A percentile compares a stretch with the other conserved stretches of the same genome.
phyloP scores from a whole-genome alignment of 2,113 vertebrate species.

The Xiphophorus maculatus region DNA sequence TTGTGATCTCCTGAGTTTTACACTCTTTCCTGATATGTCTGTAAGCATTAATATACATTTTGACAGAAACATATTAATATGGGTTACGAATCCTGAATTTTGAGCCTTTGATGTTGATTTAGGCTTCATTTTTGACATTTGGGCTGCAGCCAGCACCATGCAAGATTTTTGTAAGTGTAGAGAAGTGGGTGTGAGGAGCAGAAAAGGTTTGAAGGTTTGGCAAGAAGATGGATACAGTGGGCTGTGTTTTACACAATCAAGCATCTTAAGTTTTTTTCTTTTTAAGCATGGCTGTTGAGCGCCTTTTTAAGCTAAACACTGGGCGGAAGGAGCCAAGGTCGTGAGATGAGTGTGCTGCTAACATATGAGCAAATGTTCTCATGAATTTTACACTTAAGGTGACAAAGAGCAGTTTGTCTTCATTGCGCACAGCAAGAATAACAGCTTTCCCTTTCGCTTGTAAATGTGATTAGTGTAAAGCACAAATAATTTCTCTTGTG shows the following conservation, averaged over 20 bases:
- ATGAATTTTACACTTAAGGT: background rate
- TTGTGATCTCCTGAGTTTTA: constrained; percentile 1
- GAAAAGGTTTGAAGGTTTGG: constrained; percentile 42
- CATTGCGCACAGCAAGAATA: background rate
- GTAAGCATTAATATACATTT: constrained; percentile 19
- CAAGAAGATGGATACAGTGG: constrained; percentile 16
- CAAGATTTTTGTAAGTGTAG: constrained; percentile 36
- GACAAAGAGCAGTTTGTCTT: constrained; percentile 20
- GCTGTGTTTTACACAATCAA: constrained; percentile 38
- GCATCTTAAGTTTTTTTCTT: constrained; percentile 18
- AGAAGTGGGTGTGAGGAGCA: constrained; percentile 49
- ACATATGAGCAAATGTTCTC: constrained; percentile 9
- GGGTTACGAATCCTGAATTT: constrained; percentile 8
- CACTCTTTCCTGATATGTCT: constrained; percentile 15
- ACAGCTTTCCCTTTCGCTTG: constrained; percentile 1
- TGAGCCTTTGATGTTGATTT: constrained; percentile 27
- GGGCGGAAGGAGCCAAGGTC: constrained; percentile 1
- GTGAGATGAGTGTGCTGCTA: background rate
- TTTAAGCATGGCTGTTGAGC: constrained; percentile 7
- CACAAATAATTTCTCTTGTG: constrained; percentile 17
- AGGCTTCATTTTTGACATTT: constrained; percentile 32
- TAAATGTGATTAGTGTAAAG: constrained; percentile 32
- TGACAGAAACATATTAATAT: constrained; percentile 35
- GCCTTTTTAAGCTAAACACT: constrained; percentile 1
- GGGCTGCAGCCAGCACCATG: constrained; percentile 20